Conservation (phyloP, 30 jellyfish, hydroid and myxozoan genomes). For the Haliclystus octoradiatus region DNA sequence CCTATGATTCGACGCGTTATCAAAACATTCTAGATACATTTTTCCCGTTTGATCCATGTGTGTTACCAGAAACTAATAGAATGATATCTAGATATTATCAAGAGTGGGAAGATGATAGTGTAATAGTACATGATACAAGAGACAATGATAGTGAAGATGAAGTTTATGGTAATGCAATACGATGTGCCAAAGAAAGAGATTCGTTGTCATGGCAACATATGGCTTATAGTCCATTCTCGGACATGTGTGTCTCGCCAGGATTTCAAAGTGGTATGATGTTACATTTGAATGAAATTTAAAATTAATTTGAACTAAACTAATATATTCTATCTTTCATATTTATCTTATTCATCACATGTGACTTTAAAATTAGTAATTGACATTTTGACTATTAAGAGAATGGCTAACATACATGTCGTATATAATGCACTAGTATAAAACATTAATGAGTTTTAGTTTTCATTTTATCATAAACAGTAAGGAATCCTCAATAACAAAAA, state of each 20-base stretch:
- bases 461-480: no score
- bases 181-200: constrained; percentile 5
- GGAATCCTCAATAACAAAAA: no score
- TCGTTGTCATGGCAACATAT: constrained; percentile 11
- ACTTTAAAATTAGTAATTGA: no score
- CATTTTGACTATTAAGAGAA: no score
- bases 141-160: constrained; percentile 36
- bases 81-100: constrained; percentile 37
- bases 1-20: not conserved
- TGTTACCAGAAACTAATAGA: constrained; percentile 38
- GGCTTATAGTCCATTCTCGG: constrained; percentile 45
- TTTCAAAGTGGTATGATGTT: constrained; percentile 35
- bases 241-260: constrained; percentile 49
- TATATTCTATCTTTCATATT: not conserved
- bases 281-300: not conserved
- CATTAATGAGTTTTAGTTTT: no score
- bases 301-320: not conserved
- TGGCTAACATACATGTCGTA: no score
- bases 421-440: no score
- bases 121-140: constrained; percentile 16
- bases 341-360: not conserved
- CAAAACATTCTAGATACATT: constrained; percentile 36
- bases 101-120: constrained; percentile 36
- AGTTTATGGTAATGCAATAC: constrained; percentile 7
- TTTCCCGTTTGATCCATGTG: constrained; percentile 84